Percentiles rank a stretch among this genome's conserved stretches.
phyloP scores from a whole-genome alignment of 53 echinoderm and acorn worm genomes.

The Echinarachnius parma region DNA sequence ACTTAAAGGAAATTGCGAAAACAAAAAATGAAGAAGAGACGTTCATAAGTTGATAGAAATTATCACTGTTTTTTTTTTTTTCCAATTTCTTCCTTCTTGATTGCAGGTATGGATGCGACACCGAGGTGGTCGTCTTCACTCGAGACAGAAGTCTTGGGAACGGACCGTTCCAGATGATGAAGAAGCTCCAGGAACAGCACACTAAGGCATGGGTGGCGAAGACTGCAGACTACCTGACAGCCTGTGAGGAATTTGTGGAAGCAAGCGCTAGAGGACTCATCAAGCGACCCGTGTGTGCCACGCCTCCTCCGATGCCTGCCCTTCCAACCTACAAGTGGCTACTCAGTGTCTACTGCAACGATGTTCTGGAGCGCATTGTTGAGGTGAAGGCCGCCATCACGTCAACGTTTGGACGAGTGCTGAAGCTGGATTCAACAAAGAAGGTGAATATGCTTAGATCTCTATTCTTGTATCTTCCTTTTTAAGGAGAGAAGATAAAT shows the following conservation, averaged over 20 bases:
- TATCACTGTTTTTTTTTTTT: too few species aligned
- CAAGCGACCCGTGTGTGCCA: neutral
- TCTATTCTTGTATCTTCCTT: too few species aligned
- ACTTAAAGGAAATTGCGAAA: too few species aligned
- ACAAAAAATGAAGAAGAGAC: too few species aligned
- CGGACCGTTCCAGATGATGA: slow-evolving; percentile 35
- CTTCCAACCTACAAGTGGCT: slow-evolving; percentile 61
- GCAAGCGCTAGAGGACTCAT: slow-evolving; percentile 44
- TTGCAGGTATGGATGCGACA: too few species aligned
- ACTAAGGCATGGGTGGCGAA: slow-evolving; percentile 53
- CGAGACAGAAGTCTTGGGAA: slow-evolving; percentile 56
- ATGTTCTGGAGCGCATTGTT: slow-evolving; percentile 59
- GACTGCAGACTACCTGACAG: slow-evolving; percentile 38
- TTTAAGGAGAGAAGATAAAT: too few species aligned
- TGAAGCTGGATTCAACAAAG: slow-evolving; percentile 20
- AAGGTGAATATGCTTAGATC: too few species aligned
- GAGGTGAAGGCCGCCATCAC: slow-evolving; percentile 51
- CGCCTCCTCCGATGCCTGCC: slow-evolving; percentile 37
- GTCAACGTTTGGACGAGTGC: slow-evolving; percentile 19
- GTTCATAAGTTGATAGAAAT: too few species aligned
- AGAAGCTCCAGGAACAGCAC: slow-evolving; percentile 58
- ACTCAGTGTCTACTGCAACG: slow-evolving; percentile 58
- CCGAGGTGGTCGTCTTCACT: slow-evolving; percentile 25
- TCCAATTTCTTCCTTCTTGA: too few species aligned
- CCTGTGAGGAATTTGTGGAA: slow-evolving; percentile 34